Conservation (phyloP, 2,888 invertebrate species). For the Leptinotarsa haldemani region DNA sequence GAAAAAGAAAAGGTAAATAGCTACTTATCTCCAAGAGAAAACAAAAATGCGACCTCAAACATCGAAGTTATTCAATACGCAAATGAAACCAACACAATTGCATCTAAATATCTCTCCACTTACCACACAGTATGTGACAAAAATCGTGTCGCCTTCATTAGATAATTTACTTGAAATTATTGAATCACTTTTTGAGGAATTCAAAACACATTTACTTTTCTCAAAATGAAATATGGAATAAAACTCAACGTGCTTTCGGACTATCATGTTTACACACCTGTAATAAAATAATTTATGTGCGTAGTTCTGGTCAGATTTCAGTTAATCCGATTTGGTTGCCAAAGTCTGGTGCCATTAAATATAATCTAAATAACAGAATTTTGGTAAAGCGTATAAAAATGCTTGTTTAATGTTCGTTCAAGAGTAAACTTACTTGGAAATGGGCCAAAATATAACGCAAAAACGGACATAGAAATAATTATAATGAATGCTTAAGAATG, state of each 20-base stretch:
- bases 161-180: too few relatives aligned
- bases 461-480: background rate
- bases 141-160: too few relatives aligned
- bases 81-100: too few relatives aligned
- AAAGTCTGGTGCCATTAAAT: constrained; percentile 1
- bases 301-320: constrained; percentile 1
- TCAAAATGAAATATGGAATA: background rate
- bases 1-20: background rate
- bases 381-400: background rate
- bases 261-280: background rate
- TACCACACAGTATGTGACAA: too few relatives aligned
- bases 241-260: background rate
- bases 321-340: constrained; percentile 5
- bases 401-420: background rate
- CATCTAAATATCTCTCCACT: too few relatives aligned
- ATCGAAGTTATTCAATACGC: too few relatives aligned
- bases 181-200: too few relatives aligned
- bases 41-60: background rate
- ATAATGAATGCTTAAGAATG: background rate
- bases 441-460: background rate
- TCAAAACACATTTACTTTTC: too few relatives aligned
- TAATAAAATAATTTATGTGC: constrained; percentile 6
- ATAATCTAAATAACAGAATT: background rate
- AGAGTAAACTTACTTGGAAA: background rate
- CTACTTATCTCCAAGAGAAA: background rate